phyloP scores from a whole-genome alignment of 2,888 invertebrate species.

The Abrostola triplasia region DNA sequence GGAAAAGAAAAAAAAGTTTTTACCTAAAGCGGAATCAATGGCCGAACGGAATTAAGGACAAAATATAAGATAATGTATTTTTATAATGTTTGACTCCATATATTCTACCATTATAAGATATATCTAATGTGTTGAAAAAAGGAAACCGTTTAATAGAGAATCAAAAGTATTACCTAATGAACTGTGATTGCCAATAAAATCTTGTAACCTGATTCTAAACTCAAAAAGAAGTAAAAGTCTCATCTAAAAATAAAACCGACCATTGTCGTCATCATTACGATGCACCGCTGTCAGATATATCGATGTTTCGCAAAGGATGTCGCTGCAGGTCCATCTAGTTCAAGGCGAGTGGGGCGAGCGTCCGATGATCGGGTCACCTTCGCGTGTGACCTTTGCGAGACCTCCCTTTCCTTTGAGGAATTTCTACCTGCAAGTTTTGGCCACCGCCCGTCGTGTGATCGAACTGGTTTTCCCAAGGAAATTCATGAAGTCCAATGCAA shows the following conservation, averaged over 20 bases:
- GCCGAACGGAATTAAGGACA: no score
- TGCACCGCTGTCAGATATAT: slow-evolving; percentile 42
- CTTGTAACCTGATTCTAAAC: no score
- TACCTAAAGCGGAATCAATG: no score
- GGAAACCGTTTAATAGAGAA: no score
- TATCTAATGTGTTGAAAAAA: no score
- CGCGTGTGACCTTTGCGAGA: slow-evolving; percentile 76
- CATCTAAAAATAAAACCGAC: slow-evolving; percentile 17
- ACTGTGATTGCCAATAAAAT: no score
- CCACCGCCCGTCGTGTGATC: slow-evolving; percentile 32
- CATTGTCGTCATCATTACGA: slow-evolving; percentile 30
- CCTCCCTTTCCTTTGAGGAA: slow-evolving; percentile 77
- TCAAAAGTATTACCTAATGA: no score
- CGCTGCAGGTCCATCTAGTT: slow-evolving; percentile 72
- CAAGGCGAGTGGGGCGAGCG: slow-evolving; percentile 76
- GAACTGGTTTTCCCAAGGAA: slow-evolving; percentile 68
- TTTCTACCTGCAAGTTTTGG: slow-evolving; percentile 71
- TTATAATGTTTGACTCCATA: no score
- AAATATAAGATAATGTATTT: no score
- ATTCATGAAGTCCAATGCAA: slow-evolving; percentile 36
- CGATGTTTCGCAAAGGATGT: slow-evolving; percentile 69
- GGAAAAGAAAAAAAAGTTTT: no score
- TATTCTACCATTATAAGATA: no score
- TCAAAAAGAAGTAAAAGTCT: slow-evolving; percentile 4
- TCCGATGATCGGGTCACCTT: slow-evolving; percentile 78